Base-by-base conservation (phyloP, 2,113 vertebrate species). In the Peromyscus leucopus region DNA sequence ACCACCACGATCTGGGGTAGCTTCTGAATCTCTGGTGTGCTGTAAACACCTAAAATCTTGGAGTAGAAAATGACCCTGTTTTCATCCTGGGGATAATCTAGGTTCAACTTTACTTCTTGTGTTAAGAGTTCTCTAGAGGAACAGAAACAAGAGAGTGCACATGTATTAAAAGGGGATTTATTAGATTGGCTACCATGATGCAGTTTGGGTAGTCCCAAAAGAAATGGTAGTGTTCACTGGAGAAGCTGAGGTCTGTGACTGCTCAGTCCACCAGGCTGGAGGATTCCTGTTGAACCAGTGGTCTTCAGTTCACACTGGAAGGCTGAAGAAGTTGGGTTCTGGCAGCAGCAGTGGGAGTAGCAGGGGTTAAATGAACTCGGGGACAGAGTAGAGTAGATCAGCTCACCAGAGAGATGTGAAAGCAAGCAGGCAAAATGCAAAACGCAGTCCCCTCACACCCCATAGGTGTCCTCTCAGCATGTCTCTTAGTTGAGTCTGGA, bases 71-170 rank as follows among this genome's bases (percentile, higher is more conserved):
- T 59, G 67, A 71, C 51, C 26, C 12, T 33, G 33, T 42, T 89
- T 96, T 11, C 7, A 39, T 90, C 80, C 15, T 74, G 51, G 48
- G n/a, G 8, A 57, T 90, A 78, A 79, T 83, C 82, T 74, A 96
- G n/a, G 46, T 42, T 78, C 63, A n/a, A 15, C 33, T 96, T 94
- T 91, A 51, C 59, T 94, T 83, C 63, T 84, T 42, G 13, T 84
- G 4, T 31, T 85, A 31, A 31, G 39, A 19, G n/a, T 31, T 65
- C 59, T 65, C 57, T 65, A 63, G 59, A 85, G 57, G 82, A 65
- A 26, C 22, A 46, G 82, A 85, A 31, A 4, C 55, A 10, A 46
- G 24, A 42, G n/a, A 63, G 31, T 31, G 8, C 7, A 42, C 15
- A 46, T 42, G n/a, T 42, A 84, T 42, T 84, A 63, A 84, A 63